Evolutionary conservation across 2,113 vertebrate genomes (phyloP).

Genomic region (Eidolon helvum): DNA sequence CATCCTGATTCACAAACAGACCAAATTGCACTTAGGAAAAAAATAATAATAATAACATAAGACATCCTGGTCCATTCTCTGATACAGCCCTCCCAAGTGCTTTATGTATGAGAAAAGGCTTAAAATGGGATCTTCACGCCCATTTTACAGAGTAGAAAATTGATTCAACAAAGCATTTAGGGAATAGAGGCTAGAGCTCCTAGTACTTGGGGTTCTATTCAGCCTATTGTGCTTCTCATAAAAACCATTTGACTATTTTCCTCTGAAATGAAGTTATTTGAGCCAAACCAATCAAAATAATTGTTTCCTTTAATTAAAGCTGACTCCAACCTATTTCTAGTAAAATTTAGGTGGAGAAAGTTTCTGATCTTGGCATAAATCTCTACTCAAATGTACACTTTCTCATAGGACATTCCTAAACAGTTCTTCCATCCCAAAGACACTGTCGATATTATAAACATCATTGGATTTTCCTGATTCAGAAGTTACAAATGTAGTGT

Average conservation of each 20-base stretch:
- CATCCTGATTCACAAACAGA: not conserved
- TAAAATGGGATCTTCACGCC: not conserved
- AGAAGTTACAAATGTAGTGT: not conserved
- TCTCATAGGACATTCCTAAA: not conserved
- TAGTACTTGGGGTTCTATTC: not conserved
- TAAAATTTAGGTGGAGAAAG: not conserved
- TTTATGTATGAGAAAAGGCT: not conserved
- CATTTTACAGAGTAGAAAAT: not conserved
- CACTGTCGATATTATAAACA: not conserved
- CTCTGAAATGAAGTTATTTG: not conserved
- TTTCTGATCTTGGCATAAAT: not conserved
- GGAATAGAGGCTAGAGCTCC: not conserved
- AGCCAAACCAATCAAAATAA: not conserved
- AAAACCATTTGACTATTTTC: not conserved
- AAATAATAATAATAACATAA: not conserved
- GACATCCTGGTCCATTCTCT: not conserved
- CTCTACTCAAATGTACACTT: not conserved
- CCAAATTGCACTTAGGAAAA: not conserved
- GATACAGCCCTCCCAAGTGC: not conserved
- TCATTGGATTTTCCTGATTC: not conserved
- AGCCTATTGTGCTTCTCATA: not conserved
- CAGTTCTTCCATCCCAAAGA: not conserved
- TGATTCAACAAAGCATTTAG: not conserved
- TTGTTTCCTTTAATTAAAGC: slow-evolving; percentile 11
- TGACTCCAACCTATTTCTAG: not conserved